phyloP scores from a whole-genome alignment of 2,797 vertebrate genomes.

The Dallia pectoralis region DNA sequence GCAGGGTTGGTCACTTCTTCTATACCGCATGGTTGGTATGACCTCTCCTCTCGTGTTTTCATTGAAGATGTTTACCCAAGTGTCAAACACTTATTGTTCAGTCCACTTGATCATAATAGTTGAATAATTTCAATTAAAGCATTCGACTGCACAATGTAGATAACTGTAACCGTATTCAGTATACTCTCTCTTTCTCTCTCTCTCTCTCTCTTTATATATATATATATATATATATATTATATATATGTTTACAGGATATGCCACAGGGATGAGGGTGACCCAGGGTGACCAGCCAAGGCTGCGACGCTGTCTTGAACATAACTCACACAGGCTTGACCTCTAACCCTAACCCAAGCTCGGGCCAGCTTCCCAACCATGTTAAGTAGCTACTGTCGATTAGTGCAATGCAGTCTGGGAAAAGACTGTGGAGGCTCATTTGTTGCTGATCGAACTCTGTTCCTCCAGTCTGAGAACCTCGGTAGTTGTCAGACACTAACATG shows the following conservation, averaged over 20 bases:
- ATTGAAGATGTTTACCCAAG: neutral
- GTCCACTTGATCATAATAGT: too few species aligned
- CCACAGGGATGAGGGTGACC: too few species aligned
- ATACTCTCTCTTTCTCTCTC: too few species aligned
- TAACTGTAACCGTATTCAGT: too few species aligned
- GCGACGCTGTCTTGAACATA: neutral
- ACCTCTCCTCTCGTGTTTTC: neutral
- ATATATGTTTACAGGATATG: too few species aligned
- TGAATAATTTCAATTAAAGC: too few species aligned
- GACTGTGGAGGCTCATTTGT: neutral
- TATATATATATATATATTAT: too few species aligned
- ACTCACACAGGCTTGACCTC: neutral
- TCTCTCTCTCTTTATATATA: too few species aligned
- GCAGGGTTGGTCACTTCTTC: too few species aligned
- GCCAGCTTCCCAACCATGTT: neutral
- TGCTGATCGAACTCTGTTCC: neutral
- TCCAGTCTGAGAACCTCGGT: neutral
- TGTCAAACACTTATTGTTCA: too few species aligned
- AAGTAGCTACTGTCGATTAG: neutral
- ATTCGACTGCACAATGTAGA: too few species aligned
- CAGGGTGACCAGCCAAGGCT: neutral
- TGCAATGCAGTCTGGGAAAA: neutral
- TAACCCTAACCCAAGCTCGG: neutral
- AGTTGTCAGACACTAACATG: neutral
- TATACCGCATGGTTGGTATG: neutral